Evolutionary conservation across 2,888 invertebrate genomes (phyloP).

Genomic region (Tetramorium bicarinatum): DNA sequence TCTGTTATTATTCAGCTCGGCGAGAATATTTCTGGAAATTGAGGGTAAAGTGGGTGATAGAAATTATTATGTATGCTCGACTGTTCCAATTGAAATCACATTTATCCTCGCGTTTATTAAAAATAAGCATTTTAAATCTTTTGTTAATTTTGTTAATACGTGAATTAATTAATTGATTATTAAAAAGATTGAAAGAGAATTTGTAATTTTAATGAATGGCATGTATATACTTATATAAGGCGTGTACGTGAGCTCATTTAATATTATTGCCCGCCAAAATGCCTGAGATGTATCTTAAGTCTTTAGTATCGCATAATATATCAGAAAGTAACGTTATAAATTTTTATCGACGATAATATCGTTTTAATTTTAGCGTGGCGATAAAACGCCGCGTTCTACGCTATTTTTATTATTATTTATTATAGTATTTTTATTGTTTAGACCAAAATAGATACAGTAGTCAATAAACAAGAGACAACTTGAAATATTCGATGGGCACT

Average conservation of each 20-base stretch:
- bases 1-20: constrained; percentile 3
- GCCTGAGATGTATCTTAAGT: neutral
- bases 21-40: constrained; percentile 33
- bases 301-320: neutral
- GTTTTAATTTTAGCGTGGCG: constrained; percentile 21
- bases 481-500: constrained; percentile 25
- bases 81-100: neutral
- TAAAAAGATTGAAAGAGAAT: neutral
- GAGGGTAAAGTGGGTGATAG: neutral
- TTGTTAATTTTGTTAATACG: neutral
- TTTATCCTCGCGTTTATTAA: neutral
- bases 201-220: neutral
- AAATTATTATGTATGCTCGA: neutral
- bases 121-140: neutral
- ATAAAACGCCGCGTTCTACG: neutral
- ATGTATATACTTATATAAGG: neutral
- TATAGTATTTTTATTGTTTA: constrained; percentile 12
- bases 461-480: constrained; percentile 33
- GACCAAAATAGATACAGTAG: constrained; percentile 3
- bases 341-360: constrained; percentile 5
- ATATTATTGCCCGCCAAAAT: neutral
- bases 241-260: neutral
- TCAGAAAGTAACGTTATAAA: neutral
- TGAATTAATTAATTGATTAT: constrained; percentile 17
- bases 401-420: constrained; percentile 10